A percentile compares a stretch with the other conserved stretches of the same genome.
These are phyloP conservation scores for Raillietiella orientalis DNA, from an alignment of 2,888 invertebrate species.

Conservation along the genomic window DNA sequence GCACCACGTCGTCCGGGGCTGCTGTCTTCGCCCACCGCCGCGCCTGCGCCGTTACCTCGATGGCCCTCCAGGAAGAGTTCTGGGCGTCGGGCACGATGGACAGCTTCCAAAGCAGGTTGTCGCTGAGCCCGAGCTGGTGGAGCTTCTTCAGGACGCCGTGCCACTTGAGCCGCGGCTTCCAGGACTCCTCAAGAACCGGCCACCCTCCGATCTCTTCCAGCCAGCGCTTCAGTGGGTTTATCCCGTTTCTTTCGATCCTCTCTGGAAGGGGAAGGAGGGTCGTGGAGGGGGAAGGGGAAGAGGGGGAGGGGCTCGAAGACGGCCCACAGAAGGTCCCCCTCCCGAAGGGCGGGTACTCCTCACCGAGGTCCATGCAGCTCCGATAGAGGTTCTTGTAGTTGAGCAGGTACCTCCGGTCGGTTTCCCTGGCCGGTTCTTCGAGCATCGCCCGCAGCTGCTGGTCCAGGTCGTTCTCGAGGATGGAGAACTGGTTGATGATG, in stretches of 20 bases:
- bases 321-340: no score
- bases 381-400: conserved; percentile 49
- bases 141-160: conserved; percentile 46
- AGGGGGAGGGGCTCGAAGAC: no score
- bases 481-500: conserved; percentile 27
- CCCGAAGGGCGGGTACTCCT: no score
- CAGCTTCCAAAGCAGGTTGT: conserved; percentile 65
- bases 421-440: conserved; percentile 22
- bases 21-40: no score
- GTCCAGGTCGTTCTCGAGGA: conserved; percentile 13
- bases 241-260: no score
- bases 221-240: conserved; percentile 37
- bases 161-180: conserved; percentile 45
- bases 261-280: no score
- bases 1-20: no score
- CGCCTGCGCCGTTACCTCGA: no score
- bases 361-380: conserved; percentile 67
- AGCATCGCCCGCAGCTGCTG: conserved; percentile 34
- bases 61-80: conserved; percentile 47
- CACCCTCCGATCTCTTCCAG: conserved; percentile 56
- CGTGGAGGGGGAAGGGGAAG: no score
- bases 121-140: conserved; percentile 43
- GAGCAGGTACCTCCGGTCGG: conserved; percentile 28
- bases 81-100: conserved; percentile 62
- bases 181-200: conserved; percentile 47